These are phyloP conservation scores for Syrphus vitripennis DNA, from an alignment of 2,888 invertebrate species.

Conservation along the genomic window DNA sequence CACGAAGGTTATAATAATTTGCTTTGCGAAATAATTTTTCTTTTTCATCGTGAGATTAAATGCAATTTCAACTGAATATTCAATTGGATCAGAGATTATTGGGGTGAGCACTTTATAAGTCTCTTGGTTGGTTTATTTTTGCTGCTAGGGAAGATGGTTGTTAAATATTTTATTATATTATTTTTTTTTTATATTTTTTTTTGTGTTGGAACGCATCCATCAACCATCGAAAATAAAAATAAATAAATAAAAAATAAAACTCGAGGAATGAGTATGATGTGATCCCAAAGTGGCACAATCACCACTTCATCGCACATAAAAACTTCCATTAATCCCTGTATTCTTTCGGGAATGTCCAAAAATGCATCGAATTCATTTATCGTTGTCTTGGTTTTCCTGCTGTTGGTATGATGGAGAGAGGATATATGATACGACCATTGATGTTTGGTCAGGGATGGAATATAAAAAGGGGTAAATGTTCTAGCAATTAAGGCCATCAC, in stretches of 20 bases:
- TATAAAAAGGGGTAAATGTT: background rate
- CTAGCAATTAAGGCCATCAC: background rate
- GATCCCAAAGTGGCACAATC: background rate
- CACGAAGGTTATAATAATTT: conserved; percentile 12
- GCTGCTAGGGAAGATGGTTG: background rate
- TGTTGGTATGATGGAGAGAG: background rate
- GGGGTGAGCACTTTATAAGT: background rate
- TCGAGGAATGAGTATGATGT: background rate
- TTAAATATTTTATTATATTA: conserved; percentile 11
- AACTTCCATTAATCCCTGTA: conserved; percentile 28
- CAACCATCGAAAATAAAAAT: background rate
- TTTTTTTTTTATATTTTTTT: background rate
- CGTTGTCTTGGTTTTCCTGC: conserved; percentile 14
- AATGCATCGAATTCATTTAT: conserved; percentile 53
- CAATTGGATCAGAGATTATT: conserved; percentile 15
- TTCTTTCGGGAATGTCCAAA: conserved; percentile 37
- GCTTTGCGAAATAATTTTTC: conserved; percentile 14
- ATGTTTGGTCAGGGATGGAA: background rate
- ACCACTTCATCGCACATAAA: conserved; percentile 17
- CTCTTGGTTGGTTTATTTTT: background rate
- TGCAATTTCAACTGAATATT: conserved; percentile 33
- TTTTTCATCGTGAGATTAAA: conserved; percentile 23
- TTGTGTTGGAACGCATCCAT: background rate
- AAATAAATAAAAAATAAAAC: background rate
- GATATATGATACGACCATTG: background rate